phyloP scores from a whole-genome alignment of 1,140 invertebrate species.

The Drosophila truncata region DNA sequence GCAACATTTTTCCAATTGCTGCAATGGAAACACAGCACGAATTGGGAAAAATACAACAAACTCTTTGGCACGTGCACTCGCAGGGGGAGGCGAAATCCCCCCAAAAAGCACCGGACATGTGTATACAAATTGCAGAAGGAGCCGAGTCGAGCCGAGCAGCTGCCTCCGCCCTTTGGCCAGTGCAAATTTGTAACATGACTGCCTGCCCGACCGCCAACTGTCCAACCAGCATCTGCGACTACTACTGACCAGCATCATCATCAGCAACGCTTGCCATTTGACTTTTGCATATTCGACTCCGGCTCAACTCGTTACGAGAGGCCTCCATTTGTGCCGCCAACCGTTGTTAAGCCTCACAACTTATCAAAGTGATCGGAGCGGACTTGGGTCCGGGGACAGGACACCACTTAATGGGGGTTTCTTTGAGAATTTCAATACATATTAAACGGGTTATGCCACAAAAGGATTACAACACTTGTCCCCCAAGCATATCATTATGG shows the following conservation, averaged over 20 bases:
- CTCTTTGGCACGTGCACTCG: slow-evolving; percentile 63
- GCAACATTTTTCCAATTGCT: slow-evolving; percentile 80
- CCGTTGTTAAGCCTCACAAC: slow-evolving; percentile 78
- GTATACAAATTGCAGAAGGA: slow-evolving; percentile 75
- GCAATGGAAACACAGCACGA: slow-evolving; percentile 33
- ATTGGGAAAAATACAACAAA: slow-evolving; percentile 27
- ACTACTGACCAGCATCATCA: slow-evolving; percentile 27
- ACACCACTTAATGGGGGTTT: slow-evolving; percentile 73
- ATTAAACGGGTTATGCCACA: slow-evolving; percentile 82
- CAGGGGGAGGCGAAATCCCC: not conserved
- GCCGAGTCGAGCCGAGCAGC: slow-evolving; percentile 66
- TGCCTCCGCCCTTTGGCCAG: slow-evolving; percentile 38
- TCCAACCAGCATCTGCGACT: slow-evolving; percentile 33
- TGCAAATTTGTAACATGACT: slow-evolving; percentile 78
- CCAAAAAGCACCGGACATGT: slow-evolving; percentile 29
- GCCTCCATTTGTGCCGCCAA: slow-evolving; percentile 75
- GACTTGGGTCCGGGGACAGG: slow-evolving; percentile 42
- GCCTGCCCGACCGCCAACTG: slow-evolving; percentile 45
- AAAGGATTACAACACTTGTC: slow-evolving; percentile 82
- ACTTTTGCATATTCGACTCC: slow-evolving; percentile 81
- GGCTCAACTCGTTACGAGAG: slow-evolving; percentile 18
- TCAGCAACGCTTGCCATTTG: slow-evolving; percentile 71
- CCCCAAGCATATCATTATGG: slow-evolving; percentile 82
- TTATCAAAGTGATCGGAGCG: slow-evolving; percentile 75
- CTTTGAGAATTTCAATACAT: slow-evolving; percentile 80